Conservation (phyloP, 2,888 invertebrate genomes). For the Labia minor region DNA sequence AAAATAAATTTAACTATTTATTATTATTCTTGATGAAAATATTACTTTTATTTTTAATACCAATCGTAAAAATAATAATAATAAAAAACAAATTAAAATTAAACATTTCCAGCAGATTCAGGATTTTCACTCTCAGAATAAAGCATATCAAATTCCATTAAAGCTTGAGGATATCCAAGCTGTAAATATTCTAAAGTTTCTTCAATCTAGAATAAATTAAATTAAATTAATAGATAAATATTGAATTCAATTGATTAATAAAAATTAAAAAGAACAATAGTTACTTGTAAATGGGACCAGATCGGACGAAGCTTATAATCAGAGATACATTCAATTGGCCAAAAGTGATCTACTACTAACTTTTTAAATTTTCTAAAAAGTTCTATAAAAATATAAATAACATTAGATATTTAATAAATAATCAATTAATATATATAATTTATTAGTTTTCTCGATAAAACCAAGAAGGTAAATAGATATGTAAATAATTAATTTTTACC, state of each 20-base stretch:
- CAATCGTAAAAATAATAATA: no score
- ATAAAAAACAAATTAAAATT: no score
- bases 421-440: no score
- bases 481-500: no score
- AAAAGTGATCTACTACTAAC: neutral
- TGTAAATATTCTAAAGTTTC: neutral
- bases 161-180: neutral
- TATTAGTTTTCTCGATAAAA: no score
- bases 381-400: neutral
- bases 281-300: neutral
- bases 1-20: no score
- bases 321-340: neutral
- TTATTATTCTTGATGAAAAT: no score
- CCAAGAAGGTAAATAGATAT: no score
- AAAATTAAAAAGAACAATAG: no score
- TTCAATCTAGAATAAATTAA: neutral
- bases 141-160: neutral
- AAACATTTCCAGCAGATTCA: neutral
- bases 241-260: no score
- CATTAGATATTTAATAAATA: neutral
- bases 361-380: neutral
- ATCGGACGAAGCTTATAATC: neutral
- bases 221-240: neutral
- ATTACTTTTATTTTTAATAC: no score
- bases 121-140: neutral